Base-by-base conservation (phyloP, 2,797 vertebrate species). In the Paratrypauchen microcephalus region DNA sequence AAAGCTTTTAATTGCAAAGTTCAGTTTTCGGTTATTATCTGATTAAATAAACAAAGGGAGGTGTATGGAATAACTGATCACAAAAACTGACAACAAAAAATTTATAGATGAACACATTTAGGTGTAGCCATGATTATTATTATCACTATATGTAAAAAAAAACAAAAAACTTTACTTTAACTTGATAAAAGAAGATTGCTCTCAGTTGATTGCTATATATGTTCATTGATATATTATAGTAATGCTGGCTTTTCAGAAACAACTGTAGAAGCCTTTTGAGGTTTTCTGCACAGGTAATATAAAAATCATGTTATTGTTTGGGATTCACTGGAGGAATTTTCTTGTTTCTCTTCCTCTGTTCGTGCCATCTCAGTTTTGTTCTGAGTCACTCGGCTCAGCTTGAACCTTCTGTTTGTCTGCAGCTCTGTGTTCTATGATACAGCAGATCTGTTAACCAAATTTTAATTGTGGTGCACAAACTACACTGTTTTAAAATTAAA, bases 61-160 rank as follows among this genome's bases (percentile, higher is more conserved):
- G 69, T 77, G 68, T 79, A 71, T 71, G 77, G 47, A 50, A n/a
- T 3, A 45, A 16, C 18, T 52, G 5, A 52, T 9, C 8, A 9
- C 32, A 36, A 36, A 36, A 9, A 36, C 8, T 36, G 7, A 36
- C 32, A 36, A 36, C 7, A 36, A 36, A 36, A 8, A 36, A 36
- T 2, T 36, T 1, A 36, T 36, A 36, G 32, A 36, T 36, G 1
- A 9, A 36, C 32, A 36, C 8, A 36, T 36, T 9, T 9, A 36
- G 8, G 32, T 8, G 32, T 8, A 9, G 7, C 9, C 8, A 9
- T 36, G 32, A 9, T 32, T 32, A 32, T 32, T 32, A 32, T 7
- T 32, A 32, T 6, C 32, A 32, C 32, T 30, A 30, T 30, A 30
- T 30, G 28, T 26, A 26, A 26, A 26, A 30, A 30, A 30, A 30